These are phyloP conservation scores for Drosophila phalerata DNA, from an alignment of 2,888 invertebrate genomes.

Conservation along the genomic window DNA sequence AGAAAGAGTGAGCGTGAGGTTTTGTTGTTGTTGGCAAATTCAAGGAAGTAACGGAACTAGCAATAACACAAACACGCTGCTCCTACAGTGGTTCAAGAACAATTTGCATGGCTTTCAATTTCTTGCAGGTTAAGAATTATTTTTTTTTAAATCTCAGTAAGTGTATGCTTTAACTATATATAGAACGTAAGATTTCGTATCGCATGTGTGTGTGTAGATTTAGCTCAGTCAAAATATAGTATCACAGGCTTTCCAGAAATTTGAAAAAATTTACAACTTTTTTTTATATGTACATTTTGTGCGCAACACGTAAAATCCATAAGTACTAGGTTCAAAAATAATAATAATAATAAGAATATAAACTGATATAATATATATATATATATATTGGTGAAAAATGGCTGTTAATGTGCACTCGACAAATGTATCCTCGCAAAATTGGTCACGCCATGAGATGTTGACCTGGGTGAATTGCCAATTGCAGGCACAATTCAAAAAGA, in stretches of 20 bases:
- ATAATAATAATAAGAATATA: background rate
- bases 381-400: constrained; percentile 86
- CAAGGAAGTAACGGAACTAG: background rate
- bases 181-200: background rate
- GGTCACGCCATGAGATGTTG: constrained; percentile 98
- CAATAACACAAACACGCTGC: background rate
- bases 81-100: background rate
- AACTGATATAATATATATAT: background rate
- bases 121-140: background rate
- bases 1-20: background rate
- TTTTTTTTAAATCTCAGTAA: background rate
- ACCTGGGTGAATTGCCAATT: constrained; percentile 99
- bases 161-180: background rate
- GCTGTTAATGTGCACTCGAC: constrained; percentile 99
- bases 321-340: background rate
- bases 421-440: constrained; percentile 97
- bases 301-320: background rate
- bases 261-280: background rate
- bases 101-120: background rate
- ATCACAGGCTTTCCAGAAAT: constrained; percentile 7
- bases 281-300: constrained; percentile 5
- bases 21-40: background rate
- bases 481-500: constrained; percentile 95
- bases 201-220: constrained; percentile 1
- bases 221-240: background rate